Conservation (phyloP, 92 coral and sea anemone genomes). For the Bergia puertoricense region DNA sequence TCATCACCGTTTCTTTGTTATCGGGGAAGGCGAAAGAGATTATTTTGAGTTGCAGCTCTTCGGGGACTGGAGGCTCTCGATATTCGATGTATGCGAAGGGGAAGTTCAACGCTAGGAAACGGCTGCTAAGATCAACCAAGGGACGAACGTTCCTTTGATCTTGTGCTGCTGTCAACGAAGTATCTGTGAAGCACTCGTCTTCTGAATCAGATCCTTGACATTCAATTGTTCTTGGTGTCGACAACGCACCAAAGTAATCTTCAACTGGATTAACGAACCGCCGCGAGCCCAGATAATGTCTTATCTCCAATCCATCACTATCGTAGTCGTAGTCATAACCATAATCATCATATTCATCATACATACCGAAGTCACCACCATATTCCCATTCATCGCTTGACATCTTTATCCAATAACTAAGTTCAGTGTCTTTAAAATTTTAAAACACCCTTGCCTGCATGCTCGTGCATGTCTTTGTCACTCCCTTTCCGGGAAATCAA, state of each 20-base stretch:
- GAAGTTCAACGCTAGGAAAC: constrained; percentile 67
- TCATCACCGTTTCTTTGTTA: constrained; percentile 67
- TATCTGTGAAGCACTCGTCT: neutral
- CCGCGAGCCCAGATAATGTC: constrained; percentile 17
- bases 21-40: constrained; percentile 81
- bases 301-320: constrained; percentile 12
- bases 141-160: constrained; percentile 34
- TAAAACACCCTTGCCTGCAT: too few species aligned
- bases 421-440: too few species aligned
- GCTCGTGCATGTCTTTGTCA: too few species aligned
- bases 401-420: neutral
- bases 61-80: constrained; percentile 84
- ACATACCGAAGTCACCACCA: neutral
- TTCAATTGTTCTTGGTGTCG: neutral
- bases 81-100: constrained; percentile 89
- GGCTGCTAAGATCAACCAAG: constrained; percentile 69
- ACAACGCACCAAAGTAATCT: neutral
- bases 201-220: neutral
- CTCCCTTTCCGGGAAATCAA: too few species aligned
- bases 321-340: neutral
- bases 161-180: neutral
- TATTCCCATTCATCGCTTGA: neutral
- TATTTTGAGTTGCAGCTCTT: constrained; percentile 80
- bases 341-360: neutral
- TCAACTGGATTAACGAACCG: neutral